phyloP scores from a whole-genome alignment of 2,888 invertebrate genomes.

The Dynastes tityus region DNA sequence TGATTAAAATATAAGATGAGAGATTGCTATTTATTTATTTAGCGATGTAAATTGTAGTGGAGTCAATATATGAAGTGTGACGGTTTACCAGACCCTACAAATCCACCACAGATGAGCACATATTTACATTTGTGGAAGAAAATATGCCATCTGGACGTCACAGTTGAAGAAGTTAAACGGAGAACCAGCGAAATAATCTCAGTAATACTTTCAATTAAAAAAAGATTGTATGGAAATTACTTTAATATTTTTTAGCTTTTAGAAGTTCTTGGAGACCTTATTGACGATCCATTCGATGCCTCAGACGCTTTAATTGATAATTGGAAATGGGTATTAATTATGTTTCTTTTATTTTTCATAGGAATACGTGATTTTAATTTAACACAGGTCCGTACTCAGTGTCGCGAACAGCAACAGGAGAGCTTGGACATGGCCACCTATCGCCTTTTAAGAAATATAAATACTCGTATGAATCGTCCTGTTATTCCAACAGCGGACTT shows the following conservation, averaged over 20 bases:
- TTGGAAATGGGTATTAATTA: slow-evolving; percentile 60
- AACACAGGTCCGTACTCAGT: slow-evolving; percentile 60
- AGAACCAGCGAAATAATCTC: slow-evolving; percentile 68
- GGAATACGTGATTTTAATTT: neutral
- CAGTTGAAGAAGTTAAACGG: slow-evolving; percentile 67
- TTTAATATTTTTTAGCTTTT: slow-evolving; percentile 64
- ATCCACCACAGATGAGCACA: slow-evolving; percentile 72
- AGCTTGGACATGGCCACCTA: slow-evolving; percentile 72
- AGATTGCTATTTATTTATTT: neutral
- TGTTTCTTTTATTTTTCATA: no score
- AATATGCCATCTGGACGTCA: slow-evolving; percentile 65
- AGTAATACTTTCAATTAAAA: neutral
- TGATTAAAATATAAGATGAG: neutral
- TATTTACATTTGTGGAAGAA: slow-evolving; percentile 73
- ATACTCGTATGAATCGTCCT: slow-evolving; percentile 69
- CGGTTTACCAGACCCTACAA: slow-evolving; percentile 72
- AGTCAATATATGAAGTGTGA: slow-evolving; percentile 73
- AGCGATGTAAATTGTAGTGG: slow-evolving; percentile 69
- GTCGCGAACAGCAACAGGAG: slow-evolving; percentile 69
- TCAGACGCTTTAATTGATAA: slow-evolving; percentile 58
- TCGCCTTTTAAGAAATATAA: slow-evolving; percentile 70
- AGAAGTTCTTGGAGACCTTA: slow-evolving; percentile 56
- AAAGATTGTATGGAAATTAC: neutral
- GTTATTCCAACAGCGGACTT: slow-evolving; percentile 71
- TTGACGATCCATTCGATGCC: slow-evolving; percentile 62